Percentiles rank a stretch among this genome's conserved stretches.
phyloP scores from a whole-genome alignment of 1,140 invertebrate species.

The Drosophila sechellia region DNA sequence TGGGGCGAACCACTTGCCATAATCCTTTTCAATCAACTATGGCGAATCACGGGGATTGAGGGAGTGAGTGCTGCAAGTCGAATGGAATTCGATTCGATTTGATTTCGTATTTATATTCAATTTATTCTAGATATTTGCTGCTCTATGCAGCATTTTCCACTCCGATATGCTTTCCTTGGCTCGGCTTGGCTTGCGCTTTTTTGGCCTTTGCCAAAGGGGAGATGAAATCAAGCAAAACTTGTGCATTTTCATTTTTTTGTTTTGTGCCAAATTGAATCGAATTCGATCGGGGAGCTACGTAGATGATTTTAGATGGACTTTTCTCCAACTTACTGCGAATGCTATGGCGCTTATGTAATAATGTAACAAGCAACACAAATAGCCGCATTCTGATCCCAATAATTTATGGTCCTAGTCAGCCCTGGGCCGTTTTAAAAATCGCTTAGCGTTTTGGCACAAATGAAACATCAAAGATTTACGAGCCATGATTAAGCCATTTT shows the following conservation, averaged over 20 bases:
- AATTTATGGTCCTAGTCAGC: constrained; percentile 65
- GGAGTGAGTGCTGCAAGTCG: constrained; percentile 2
- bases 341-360: constrained; percentile 21
- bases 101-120: constrained; percentile 80
- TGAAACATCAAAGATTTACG: constrained; percentile 83
- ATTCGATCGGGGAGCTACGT: constrained; percentile 15
- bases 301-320: neutral
- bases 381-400: constrained; percentile 57
- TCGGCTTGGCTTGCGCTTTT: constrained; percentile 27
- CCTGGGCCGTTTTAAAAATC: constrained; percentile 70
- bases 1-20: constrained; percentile 36
- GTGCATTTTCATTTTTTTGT: constrained; percentile 43
- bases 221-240: constrained; percentile 48
- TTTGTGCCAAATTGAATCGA: constrained; percentile 45
- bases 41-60: constrained; percentile 9
- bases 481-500: constrained; percentile 81
- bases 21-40: constrained; percentile 57
- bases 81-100: constrained; percentile 66
- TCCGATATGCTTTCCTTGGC: constrained; percentile 24
- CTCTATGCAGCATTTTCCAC: constrained; percentile 53
- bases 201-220: constrained; percentile 23
- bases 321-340: neutral
- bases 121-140: constrained; percentile 71
- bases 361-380: constrained; percentile 50
- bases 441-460: constrained; percentile 78